These are phyloP conservation scores for Choristoneura fumiferana DNA, from an alignment of 1,140 invertebrate genomes.

Conservation along the genomic window DNA sequence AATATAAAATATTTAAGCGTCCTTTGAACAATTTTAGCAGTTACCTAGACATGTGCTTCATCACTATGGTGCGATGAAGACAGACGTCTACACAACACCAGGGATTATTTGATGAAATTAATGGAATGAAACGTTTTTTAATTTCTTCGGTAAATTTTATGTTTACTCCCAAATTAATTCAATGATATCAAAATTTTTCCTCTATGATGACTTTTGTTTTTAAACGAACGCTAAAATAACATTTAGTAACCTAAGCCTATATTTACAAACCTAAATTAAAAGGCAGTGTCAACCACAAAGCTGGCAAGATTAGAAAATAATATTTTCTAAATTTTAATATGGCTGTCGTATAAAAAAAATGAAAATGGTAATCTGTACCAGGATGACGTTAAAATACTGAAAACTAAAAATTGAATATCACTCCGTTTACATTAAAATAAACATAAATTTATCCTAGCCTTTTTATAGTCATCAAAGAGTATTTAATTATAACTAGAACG, in stretches of 20 bases:
- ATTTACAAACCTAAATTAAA: constrained; percentile 65
- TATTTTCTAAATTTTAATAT: constrained; percentile 73
- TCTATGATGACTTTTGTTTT: no score
- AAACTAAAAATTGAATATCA: constrained; percentile 25
- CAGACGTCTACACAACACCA: constrained; percentile 67
- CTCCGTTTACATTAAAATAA: constrained; percentile 18
- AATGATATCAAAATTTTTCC: no score
- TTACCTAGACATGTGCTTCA: constrained; percentile 72
- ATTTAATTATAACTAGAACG: constrained; percentile 29
- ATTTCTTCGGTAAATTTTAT: no score
- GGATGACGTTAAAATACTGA: constrained; percentile 21
- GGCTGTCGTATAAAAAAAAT: constrained; percentile 54
- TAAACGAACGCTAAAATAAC: not conserved
- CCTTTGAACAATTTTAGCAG: constrained; percentile 28
- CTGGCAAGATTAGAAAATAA: constrained; percentile 71
- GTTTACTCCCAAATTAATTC: no score
- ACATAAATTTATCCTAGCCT: constrained; percentile 1
- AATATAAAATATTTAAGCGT: not conserved
- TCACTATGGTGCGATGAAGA: constrained; percentile 58
- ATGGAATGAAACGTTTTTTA: no score
- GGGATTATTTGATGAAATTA: not conserved
- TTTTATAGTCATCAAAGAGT: constrained; percentile 22
- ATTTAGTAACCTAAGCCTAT: constrained; percentile 37
- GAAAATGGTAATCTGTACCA: constrained; percentile 37
- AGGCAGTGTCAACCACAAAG: constrained; percentile 73